Conservation (phyloP, 30 jellyfish, hydroid and myxozoan genomes). For the Hydra vulgaris region DNA sequence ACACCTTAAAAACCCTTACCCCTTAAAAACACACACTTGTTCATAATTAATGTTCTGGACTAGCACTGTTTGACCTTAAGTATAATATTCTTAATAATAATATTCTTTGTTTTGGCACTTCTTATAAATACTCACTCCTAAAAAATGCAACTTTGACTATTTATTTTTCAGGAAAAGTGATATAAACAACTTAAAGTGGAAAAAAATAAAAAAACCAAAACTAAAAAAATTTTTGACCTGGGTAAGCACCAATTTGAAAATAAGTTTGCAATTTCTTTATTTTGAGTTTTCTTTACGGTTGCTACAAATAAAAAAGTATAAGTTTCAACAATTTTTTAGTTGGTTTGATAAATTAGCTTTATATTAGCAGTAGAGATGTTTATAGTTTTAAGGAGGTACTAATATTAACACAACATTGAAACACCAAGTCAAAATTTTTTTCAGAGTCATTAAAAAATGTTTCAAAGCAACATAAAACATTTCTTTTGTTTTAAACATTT, state of each 20-base stretch:
- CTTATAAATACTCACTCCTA: not conserved
- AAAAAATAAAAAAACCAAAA: not conserved
- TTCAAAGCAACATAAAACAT: not conserved
- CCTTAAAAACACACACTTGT: not conserved
- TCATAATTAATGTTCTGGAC: not conserved
- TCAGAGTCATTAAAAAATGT: not conserved
- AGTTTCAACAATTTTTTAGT: not conserved
- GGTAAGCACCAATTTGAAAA: not conserved
- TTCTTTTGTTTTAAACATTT: too few species aligned
- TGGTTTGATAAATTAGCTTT: not conserved
- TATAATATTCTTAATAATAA: too few species aligned
- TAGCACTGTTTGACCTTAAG: not conserved
- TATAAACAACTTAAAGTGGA: not conserved
- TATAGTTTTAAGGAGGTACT: not conserved
- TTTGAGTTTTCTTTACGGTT: not conserved
- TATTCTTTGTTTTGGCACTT: not conserved
- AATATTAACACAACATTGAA: not conserved
- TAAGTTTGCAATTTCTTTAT: not conserved
- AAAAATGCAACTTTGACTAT: not conserved
- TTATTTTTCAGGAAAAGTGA: not conserved
- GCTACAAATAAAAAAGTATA: not conserved
- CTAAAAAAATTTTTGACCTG: not conserved
- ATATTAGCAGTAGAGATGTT: not conserved
- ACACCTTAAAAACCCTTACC: not conserved
- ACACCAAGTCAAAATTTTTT: not conserved